Conservation (phyloP, 2,888 invertebrate species). For the Lithophane semibrunnea region DNA sequence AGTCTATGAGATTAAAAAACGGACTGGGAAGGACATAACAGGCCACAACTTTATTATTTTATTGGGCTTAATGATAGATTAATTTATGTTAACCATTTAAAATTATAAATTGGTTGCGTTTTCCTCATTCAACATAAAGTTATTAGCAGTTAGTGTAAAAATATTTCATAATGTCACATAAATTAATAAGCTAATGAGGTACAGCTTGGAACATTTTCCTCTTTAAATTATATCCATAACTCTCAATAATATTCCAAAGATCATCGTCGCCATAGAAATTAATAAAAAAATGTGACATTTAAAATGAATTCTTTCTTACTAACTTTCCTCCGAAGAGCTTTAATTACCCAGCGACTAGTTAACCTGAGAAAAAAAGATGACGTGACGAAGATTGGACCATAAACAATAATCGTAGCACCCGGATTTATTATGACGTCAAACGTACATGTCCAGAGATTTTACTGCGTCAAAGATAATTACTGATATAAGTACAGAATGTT, state of each 20-base stretch:
- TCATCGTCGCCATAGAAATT: neutral
- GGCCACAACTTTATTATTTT: neutral
- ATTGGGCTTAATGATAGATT: no score
- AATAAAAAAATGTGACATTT: constrained; percentile 29
- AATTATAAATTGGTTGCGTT: neutral
- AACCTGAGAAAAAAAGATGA: constrained; percentile 35
- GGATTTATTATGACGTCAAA: constrained; percentile 60
- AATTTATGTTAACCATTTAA: neutral
- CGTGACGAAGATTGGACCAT: constrained; percentile 37
- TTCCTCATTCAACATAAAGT: neutral
- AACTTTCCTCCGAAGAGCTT: neutral
- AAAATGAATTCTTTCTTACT: constrained; percentile 43
- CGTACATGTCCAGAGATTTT: constrained; percentile 31
- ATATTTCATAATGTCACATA: neutral
- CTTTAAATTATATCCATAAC: neutral
- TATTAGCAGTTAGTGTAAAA: neutral
- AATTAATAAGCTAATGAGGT: neutral
- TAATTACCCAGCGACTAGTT: constrained; percentile 33
- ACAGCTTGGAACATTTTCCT: neutral
- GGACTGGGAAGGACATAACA: neutral
- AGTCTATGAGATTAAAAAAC: no score
- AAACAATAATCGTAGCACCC: constrained; percentile 37
- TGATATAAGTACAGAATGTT: constrained; percentile 25
- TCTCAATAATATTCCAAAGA: neutral
- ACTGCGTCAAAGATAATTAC: constrained; percentile 42